phyloP scores from a whole-genome alignment of 2,113 vertebrate species.

The Triplophysa dalaica region DNA sequence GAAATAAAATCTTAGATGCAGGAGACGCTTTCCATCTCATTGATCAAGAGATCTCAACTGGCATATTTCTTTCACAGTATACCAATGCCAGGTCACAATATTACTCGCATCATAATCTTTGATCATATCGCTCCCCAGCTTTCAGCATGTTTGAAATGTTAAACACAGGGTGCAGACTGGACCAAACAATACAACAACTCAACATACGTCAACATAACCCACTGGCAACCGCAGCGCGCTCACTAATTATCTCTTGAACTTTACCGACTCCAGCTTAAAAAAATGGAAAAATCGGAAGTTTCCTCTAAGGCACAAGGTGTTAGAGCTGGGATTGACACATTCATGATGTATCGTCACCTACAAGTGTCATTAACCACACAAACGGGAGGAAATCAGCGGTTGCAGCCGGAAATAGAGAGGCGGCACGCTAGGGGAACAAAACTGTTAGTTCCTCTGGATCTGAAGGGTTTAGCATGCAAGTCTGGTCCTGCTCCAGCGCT shows the following conservation, averaged over 20 bases:
- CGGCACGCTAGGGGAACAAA: conserved; percentile 10
- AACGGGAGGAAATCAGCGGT: conserved; percentile 27
- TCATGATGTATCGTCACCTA: conserved; percentile 41
- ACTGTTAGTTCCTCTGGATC: conserved; percentile 32
- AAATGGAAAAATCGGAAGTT: conserved; percentile 55
- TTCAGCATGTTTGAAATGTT: not conserved
- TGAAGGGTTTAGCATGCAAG: conserved; percentile 44
- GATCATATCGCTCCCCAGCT: not conserved
- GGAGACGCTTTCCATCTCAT: too few relatives aligned
- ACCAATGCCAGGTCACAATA: not conserved
- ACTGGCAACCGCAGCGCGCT: conserved; percentile 37
- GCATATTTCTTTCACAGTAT: too few relatives aligned
- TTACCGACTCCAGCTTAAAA: conserved; percentile 37
- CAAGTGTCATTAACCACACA: conserved; percentile 49
- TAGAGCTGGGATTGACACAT: conserved; percentile 31
- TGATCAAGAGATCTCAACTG: too few relatives aligned
- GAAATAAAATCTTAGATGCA: too few relatives aligned
- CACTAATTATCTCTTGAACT: conserved; percentile 55
- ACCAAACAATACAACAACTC: conserved; percentile 2
- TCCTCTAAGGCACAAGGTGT: conserved; percentile 47
- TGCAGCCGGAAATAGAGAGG: conserved; percentile 27
- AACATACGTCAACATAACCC: not conserved
- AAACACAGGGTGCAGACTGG: not conserved
- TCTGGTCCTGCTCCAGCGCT: conserved; percentile 46
- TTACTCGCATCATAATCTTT: not conserved